Base-by-base conservation (phyloP, 2,888 invertebrate genomes). In the Disparrhopalites patrizii region DNA sequence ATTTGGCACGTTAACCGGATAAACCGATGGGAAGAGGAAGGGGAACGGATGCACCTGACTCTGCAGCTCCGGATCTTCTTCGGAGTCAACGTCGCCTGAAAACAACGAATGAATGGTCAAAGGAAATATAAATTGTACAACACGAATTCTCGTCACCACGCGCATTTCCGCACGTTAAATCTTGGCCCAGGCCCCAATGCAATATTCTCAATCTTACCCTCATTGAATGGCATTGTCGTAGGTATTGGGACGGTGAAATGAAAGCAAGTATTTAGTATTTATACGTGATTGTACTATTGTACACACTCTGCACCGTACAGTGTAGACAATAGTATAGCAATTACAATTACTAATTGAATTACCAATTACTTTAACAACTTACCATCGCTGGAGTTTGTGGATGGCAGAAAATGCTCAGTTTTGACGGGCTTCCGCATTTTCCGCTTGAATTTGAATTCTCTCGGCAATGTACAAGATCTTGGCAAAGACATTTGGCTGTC, bases 321-420 rank as follows among this genome's bases (percentile, higher is more conserved):
- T n/a, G n/a, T n/a, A n/a, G n/a, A n/a, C n/a, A n/a, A n/a, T n/a
- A n/a, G n/a, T n/a, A n/a, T n/a, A n/a, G n/a, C n/a, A n/a, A n/a
- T n/a, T n/a, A n/a, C n/a, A n/a, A n/a, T n/a, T n/a, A n/a, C n/a
- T n/a, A n/a, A n/a, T n/a, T n/a, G n/a, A n/a, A n/a, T n/a, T n/a
- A n/a, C n/a, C n/a, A 23, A 23, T 20, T 23, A 50, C 30, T 30
- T 8, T 8, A 13, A 18, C 18, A 7, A 18, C 78, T 80, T 78
- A 88, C 91, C 91, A 77, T 91, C 91, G 74, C 91, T 91, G 76
- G 91, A 91, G 77, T 92, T 91, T 38, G 90, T 91, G 73, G 90
- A 90, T 10, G 88, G 87, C 25, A 89, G 84, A 76, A 87, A 87
- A 70, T 87, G 85, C 77, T 87, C 86, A 65, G 85, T 80, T 70